Base-by-base conservation (phyloP, 2,888 invertebrate genomes). In the Heliconius cydno region DNA sequence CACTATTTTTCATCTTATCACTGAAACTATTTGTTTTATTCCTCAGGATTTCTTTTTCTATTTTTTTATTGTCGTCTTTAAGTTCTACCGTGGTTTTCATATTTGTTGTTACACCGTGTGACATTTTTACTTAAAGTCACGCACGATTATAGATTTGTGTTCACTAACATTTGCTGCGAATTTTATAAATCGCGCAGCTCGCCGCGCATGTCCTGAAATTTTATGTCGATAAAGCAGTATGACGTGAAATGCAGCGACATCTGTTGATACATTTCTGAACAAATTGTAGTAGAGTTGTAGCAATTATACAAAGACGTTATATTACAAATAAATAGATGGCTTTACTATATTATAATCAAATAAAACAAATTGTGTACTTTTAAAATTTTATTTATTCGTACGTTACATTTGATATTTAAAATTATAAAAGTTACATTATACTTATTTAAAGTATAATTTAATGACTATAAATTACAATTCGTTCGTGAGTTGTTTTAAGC, bases 181-280 rank as follows among this genome's bases (percentile, higher is more conserved):
- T 92, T 94, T 94, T 94, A 92, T 94, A 94, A 91, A 91, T 91
- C 93, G 94, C 94, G 94, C 95, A 95, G 88, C 85, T 89, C 89
- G 92, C 90, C 93, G 94, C 94, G 95, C 95, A 95, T 92, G 87
- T 89, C 81, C 90, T 57, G 91, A 90, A 90, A 88, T 84, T 76
- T 83, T 80, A 73, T 38, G 90, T 91, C 87, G 92, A 84, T 92
- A 89, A 88, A 90, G 82, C 87, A 92, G 90, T 30, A 30, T 30
- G 22, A 38, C 28, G 22, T 66, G 7, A 15, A 79, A 5, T 28
- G 9, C 3, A 86, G 85, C 86, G 91, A 86, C 92, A 89, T 90
- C 86, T 86, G 46, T 68, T 25, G 25, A 7, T 5, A 1, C 6
- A 30, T 72, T 70, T 46, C n/a, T 5, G 22, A 76, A 68, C 12